Evolutionary conservation across 2,113 vertebrate genomes (phyloP).

Genomic region (Verasper variegatus): DNA sequence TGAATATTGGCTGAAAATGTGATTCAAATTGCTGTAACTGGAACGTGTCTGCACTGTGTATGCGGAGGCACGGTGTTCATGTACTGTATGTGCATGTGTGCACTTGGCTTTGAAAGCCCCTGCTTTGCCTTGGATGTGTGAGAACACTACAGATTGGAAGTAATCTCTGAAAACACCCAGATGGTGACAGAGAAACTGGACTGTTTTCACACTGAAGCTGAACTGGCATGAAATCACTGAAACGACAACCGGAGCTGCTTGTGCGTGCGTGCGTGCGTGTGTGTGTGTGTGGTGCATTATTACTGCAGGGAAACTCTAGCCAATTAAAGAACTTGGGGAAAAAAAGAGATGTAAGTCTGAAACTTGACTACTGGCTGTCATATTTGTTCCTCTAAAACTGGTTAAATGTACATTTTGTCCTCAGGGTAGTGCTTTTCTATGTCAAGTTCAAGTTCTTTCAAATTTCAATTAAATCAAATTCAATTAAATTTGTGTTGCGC

Average conservation of each 20-base stretch:
- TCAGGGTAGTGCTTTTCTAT: background rate
- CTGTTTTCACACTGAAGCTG: background rate
- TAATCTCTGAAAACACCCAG: constrained; percentile 14
- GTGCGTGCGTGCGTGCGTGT: background rate
- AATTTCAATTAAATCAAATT: too few relatives aligned
- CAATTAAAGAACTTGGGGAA: background rate
- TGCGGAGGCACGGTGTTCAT: background rate
- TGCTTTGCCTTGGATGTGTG: constrained; percentile 17
- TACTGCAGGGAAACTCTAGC: constrained; percentile 1
- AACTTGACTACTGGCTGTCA: background rate
- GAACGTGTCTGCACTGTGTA: too few relatives aligned
- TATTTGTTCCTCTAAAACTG: too few relatives aligned
- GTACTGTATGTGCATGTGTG: background rate
- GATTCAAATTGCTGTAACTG: background rate
- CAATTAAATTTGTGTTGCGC: too few relatives aligned
- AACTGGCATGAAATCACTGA: constrained; percentile 1
- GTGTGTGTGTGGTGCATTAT: background rate
- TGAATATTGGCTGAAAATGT: background rate
- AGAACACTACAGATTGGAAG: background rate
- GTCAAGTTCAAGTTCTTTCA: too few relatives aligned
- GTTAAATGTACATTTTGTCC: background rate
- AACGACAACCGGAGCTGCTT: background rate
- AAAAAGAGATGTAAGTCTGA: background rate
- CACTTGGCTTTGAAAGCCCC: constrained; percentile 10
- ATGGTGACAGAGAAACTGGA: background rate